Percentiles rank a stretch among this genome's conserved stretches.
phyloP scores from a whole-genome alignment of 92 coral and sea anemone genomes.

The Epizoanthus illoricatus region DNA sequence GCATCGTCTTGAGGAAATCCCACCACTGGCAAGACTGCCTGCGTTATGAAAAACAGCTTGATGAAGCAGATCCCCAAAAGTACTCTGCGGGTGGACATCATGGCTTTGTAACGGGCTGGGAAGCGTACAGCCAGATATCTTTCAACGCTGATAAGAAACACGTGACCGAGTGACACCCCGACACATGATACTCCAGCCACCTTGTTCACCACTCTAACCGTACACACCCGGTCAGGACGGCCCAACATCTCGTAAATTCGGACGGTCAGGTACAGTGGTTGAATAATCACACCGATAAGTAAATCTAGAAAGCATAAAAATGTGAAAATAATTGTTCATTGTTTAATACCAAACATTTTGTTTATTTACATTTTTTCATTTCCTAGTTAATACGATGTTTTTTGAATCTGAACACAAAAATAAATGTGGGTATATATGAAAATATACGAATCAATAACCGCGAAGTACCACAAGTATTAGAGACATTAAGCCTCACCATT shows the following conservation, averaged over 20 bases:
- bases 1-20: not conserved
- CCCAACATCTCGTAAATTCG: not conserved
- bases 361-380: too few relatives aligned
- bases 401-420: too few relatives aligned
- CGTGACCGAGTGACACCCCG: not conserved
- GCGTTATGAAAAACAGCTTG: not conserved
- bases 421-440: too few relatives aligned
- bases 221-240: not conserved
- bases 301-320: slow-evolving; percentile 1
- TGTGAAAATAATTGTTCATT: not conserved
- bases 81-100: not conserved
- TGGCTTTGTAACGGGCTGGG: not conserved
- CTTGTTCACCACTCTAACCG: not conserved
- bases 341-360: too few relatives aligned
- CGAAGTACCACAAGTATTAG: too few relatives aligned
- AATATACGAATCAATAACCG: too few relatives aligned
- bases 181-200: not conserved
- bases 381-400: too few relatives aligned
- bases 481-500: too few relatives aligned
- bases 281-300: not conserved
- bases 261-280: not conserved
- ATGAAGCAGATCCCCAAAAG: not conserved
- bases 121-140: slow-evolving; percentile 11
- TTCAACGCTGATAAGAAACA: slow-evolving; percentile 6
- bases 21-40: not conserved